These are phyloP conservation scores for Ichneumon xanthorius DNA, from an alignment of 2,888 invertebrate species.

Conservation along the genomic window DNA sequence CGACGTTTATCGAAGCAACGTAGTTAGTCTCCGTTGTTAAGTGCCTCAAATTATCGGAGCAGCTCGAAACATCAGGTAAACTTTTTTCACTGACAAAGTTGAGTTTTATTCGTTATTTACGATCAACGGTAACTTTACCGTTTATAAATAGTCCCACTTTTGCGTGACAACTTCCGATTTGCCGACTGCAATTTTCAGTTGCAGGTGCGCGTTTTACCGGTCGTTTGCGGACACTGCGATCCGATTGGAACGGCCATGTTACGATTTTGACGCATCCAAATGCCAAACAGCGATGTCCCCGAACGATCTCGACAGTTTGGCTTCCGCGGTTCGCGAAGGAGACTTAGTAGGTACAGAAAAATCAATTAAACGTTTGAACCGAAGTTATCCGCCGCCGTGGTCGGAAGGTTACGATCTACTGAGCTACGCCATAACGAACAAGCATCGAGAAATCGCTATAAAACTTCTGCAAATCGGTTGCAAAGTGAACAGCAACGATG, in stretches of 20 bases:
- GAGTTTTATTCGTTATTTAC: too few relatives aligned
- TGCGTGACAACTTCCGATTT: background rate
- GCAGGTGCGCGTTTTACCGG: background rate
- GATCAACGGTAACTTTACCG: too few relatives aligned
- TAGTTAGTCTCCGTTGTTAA: too few relatives aligned
- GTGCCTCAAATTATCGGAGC: too few relatives aligned
- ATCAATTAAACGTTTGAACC: background rate
- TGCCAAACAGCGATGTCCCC: background rate
- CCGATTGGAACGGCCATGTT: background rate
- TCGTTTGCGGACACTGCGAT: background rate
- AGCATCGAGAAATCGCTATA: background rate
- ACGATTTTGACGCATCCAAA: background rate
- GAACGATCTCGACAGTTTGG: background rate
- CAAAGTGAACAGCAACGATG: background rate
- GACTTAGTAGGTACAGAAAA: background rate
- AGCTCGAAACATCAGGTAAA: too few relatives aligned
- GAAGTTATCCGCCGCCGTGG: background rate
- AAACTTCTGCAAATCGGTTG: background rate
- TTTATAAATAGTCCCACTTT: background rate
- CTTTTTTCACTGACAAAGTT: too few relatives aligned
- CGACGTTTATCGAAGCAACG: too few relatives aligned
- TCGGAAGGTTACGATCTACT: background rate
- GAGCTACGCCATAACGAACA: background rate
- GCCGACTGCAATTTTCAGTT: background rate
- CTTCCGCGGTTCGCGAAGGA: background rate